Evolutionary conservation across 2,888 invertebrate species (phyloP).

Genomic region (Emesis russula): DNA sequence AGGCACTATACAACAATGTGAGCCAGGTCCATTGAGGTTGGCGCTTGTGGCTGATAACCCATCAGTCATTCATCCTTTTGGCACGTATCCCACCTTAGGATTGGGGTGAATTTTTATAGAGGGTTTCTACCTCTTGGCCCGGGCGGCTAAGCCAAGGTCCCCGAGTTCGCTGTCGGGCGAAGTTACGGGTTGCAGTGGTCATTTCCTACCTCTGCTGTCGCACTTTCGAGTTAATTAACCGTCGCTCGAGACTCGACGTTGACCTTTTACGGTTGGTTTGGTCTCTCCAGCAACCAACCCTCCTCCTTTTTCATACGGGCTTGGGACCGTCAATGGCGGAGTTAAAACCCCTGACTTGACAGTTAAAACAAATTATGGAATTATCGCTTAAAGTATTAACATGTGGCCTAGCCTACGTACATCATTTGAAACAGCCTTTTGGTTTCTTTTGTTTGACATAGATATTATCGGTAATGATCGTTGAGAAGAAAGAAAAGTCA

Average conservation of each 20-base stretch:
- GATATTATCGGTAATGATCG: too few relatives aligned
- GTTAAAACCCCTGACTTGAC: not conserved
- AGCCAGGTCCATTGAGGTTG: constrained; percentile 70
- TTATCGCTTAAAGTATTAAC: too few relatives aligned
- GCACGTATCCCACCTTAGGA: constrained; percentile 70
- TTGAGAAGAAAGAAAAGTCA: too few relatives aligned
- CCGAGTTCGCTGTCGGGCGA: constrained; percentile 14
- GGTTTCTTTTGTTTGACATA: too few relatives aligned
- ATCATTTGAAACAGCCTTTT: too few relatives aligned
- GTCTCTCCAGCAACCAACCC: not conserved
- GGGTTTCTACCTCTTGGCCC: constrained; percentile 58
- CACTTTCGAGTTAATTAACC: constrained; percentile 39
- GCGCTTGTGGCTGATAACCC: constrained; percentile 64
- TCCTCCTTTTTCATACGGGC: constrained; percentile 15
- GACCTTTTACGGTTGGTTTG: constrained; percentile 27
- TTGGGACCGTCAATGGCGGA: constrained; percentile 11
- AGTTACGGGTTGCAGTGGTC: constrained; percentile 43
- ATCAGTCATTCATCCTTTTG: constrained; percentile 62
- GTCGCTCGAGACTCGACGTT: constrained; percentile 53
- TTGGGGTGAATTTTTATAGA: constrained; percentile 77
- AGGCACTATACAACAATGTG: constrained; percentile 68
- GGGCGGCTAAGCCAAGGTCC: constrained; percentile 53
- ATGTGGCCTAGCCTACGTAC: too few relatives aligned
- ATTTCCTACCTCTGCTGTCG: constrained; percentile 50
- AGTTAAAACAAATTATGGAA: too few relatives aligned